Evolutionary conservation across 2,113 vertebrate genomes (phyloP).

Genomic region (Sorex araneus): DNA sequence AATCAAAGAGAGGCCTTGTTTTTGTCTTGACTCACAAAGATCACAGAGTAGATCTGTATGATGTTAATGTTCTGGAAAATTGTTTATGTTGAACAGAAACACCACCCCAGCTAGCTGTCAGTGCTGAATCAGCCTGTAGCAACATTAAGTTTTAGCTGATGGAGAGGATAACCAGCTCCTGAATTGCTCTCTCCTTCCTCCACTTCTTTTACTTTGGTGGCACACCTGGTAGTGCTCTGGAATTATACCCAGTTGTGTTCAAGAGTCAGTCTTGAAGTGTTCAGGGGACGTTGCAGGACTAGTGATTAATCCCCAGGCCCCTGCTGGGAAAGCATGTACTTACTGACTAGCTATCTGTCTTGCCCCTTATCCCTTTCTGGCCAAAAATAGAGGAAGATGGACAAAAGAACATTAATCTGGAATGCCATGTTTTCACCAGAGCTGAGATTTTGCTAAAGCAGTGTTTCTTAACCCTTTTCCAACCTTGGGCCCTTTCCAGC

Average conservation of each 20-base stretch:
- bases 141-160: too few species aligned
- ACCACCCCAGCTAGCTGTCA: neutral
- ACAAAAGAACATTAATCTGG: neutral
- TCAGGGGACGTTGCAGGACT: too few species aligned
- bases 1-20: neutral
- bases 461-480: neutral
- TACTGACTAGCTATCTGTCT: neutral
- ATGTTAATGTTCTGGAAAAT: neutral
- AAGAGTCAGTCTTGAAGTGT: too few species aligned
- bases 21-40: neutral
- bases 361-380: neutral
- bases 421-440: neutral
- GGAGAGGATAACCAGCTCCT: neutral
- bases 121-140: neutral
- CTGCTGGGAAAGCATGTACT: too few species aligned
- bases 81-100: neutral
- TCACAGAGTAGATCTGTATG: neutral
- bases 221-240: too few species aligned
- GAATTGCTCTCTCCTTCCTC: neutral
- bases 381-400: neutral
- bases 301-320: too few species aligned
- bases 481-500: too few species aligned
- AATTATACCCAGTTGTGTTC: too few species aligned
- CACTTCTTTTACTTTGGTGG: neutral
- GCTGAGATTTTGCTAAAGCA: neutral